phyloP scores from a whole-genome alignment of 2,888 invertebrate genomes.

The Xestia ashworthii region DNA sequence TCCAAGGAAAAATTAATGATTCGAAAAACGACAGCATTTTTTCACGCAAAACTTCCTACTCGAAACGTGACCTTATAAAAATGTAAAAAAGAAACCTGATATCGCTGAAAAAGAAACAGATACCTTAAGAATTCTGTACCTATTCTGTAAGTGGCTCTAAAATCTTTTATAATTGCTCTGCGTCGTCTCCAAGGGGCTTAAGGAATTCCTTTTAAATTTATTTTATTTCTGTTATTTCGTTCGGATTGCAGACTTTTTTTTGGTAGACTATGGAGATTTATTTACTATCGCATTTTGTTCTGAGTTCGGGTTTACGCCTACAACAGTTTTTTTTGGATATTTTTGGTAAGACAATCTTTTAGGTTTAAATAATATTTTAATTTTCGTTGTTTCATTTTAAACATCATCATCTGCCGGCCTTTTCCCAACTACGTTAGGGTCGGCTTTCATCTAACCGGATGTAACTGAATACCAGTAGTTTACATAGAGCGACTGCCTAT shows the following conservation, averaged over 20 bases:
- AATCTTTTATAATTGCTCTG: conserved; percentile 75
- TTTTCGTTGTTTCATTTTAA: too few relatives aligned
- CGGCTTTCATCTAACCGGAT: too few relatives aligned
- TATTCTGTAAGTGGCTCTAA: conserved; percentile 63
- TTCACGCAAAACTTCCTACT: conserved; percentile 3
- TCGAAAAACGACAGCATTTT: not conserved
- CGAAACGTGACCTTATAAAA: conserved; percentile 50
- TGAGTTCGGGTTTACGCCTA: conserved; percentile 6
- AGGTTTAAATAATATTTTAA: not conserved
- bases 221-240: conserved; percentile 63
- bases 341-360: conserved; percentile 1
- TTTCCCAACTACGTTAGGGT: too few relatives aligned
- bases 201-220: conserved; percentile 59
- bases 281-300: conserved; percentile 40
- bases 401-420: too few relatives aligned
- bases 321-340: not conserved
- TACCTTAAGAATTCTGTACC: conserved; percentile 40
- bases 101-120: conserved; percentile 43
- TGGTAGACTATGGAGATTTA: conserved; percentile 44
- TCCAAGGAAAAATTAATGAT: not conserved
- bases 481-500: too few relatives aligned
- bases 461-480: too few relatives aligned
- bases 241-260: conserved; percentile 43
- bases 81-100: conserved; percentile 29
- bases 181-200: conserved; percentile 66